phyloP scores from a whole-genome alignment of 2,797 vertebrate genomes.

The Paedocypris micromegethes region DNA sequence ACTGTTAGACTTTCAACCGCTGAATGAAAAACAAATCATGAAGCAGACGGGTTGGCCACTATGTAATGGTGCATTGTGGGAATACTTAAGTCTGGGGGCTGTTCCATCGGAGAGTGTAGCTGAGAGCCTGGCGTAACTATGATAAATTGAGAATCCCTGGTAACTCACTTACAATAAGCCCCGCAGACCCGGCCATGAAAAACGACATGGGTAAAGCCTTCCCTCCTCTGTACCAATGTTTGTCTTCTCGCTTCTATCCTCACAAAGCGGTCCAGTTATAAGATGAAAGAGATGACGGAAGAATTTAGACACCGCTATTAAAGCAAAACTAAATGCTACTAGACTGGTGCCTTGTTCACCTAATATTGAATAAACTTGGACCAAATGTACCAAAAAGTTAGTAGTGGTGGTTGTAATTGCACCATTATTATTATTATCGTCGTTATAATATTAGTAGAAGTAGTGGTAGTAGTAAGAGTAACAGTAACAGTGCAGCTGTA shows the following conservation, averaged over 20 bases:
- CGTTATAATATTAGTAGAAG: too few relatives aligned
- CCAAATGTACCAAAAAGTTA: too few relatives aligned
- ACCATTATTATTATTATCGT: too few relatives aligned
- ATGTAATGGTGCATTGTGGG: constrained; percentile 52
- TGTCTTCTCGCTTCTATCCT: constrained; percentile 37
- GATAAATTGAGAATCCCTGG: constrained; percentile 52
- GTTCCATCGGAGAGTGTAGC: constrained; percentile 44
- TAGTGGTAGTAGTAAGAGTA: too few relatives aligned
- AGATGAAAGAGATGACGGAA: constrained; percentile 5
- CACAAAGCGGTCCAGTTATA: constrained; percentile 22
- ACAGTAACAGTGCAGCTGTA: too few relatives aligned
- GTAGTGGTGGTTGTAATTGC: too few relatives aligned
- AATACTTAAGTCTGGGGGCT: constrained; percentile 44
- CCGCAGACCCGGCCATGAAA: constrained; percentile 46
- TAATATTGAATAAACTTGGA: too few relatives aligned
- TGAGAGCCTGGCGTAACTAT: constrained; percentile 49
- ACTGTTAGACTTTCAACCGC: background rate
- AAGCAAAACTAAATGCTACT: background rate
- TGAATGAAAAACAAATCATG: constrained; percentile 24
- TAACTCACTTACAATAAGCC: constrained; percentile 53
- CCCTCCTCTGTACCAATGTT: constrained; percentile 37
- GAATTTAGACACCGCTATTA: constrained; percentile 5
- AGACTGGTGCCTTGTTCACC: too few relatives aligned
- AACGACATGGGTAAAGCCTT: constrained; percentile 44
- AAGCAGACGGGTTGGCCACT: constrained; percentile 24